These are phyloP conservation scores for Pituophis catenifer DNA, from an alignment of 2,113 vertebrate species.

Conservation along the genomic window DNA sequence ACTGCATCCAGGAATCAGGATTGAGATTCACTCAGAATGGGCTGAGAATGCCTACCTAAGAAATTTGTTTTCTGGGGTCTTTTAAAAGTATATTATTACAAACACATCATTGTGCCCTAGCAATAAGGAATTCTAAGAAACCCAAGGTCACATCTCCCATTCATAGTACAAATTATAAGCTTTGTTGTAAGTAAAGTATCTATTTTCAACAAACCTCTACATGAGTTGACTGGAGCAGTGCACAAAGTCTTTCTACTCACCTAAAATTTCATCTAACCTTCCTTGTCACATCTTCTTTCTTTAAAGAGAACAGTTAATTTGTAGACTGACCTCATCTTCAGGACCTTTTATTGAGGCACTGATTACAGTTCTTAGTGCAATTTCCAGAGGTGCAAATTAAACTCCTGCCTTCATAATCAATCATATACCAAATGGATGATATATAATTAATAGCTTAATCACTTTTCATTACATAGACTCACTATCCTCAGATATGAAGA, in stretches of 20 bases:
- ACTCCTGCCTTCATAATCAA: conserved; percentile 63
- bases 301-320: conserved; percentile 39
- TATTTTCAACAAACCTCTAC: background rate
- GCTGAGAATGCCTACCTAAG: background rate
- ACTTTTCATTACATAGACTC: conserved; percentile 7
- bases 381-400: conserved; percentile 56
- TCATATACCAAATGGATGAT: conserved; percentile 12
- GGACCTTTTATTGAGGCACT: conserved; percentile 53
- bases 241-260: background rate
- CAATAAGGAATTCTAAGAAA: background rate
- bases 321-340: conserved; percentile 45
- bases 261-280: conserved; percentile 27
- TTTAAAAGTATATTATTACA: background rate
- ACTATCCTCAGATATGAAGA: background rate
- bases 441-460: conserved; percentile 22
- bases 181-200: background rate
- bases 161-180: background rate
- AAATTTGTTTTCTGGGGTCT: background rate
- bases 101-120: too few relatives aligned
- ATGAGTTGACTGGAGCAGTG: background rate
- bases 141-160: background rate
- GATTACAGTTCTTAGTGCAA: conserved; percentile 64
- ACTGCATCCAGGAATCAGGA: background rate
- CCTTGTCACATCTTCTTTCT: conserved; percentile 12
- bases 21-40: background rate